Conservation (phyloP, 2,113 vertebrate genomes). For the Gopherus evgoodei region DNA sequence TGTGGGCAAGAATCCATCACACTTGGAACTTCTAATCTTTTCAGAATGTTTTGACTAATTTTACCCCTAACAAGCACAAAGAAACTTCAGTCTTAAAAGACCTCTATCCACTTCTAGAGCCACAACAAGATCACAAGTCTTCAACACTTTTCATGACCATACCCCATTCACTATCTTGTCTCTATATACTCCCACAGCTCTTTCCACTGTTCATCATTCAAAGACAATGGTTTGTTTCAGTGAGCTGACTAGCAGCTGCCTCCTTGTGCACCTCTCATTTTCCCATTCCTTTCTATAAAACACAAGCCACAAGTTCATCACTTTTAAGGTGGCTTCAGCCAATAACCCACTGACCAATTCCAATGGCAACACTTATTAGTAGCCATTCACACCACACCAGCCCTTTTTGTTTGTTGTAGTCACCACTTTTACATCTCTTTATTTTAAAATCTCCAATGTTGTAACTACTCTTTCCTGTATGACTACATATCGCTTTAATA, state of each 20-base stretch:
- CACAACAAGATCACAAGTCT: background rate
- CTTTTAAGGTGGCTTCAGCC: fast-evolving
- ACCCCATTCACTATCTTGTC: background rate
- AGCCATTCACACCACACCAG: background rate
- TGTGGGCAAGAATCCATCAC: fast-evolving
- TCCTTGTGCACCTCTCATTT: too few relatives aligned
- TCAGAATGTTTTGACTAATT: background rate
- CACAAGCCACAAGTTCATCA: background rate
- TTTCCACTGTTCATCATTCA: background rate
- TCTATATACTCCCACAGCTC: background rate
- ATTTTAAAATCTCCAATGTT: background rate
- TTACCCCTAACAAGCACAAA: background rate
- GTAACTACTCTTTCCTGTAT: background rate
- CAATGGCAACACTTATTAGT: background rate
- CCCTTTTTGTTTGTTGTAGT: background rate
- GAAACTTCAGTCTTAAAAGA: background rate
- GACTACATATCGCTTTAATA: background rate
- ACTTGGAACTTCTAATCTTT: background rate
- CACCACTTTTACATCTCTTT: background rate
- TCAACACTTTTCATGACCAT: background rate
- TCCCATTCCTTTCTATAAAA: background rate
- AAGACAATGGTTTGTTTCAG: background rate
- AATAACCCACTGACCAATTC: fast-evolving
- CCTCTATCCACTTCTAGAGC: background rate
- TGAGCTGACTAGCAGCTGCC: fast-evolving